These are phyloP conservation scores for Panulirus ornatus DNA, from an alignment of 1,140 invertebrate species.

Conservation along the genomic window DNA sequence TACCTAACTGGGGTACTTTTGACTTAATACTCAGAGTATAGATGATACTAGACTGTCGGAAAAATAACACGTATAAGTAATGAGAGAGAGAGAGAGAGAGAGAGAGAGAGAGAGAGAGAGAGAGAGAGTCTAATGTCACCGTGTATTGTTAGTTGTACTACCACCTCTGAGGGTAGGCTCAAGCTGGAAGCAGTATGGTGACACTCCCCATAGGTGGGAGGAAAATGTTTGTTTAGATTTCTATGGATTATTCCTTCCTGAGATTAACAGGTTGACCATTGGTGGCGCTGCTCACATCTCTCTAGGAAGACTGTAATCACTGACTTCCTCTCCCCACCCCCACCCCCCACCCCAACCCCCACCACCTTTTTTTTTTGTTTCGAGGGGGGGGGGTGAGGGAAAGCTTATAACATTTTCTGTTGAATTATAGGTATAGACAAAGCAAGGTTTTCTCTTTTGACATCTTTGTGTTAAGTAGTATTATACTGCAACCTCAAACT, in stretches of 20 bases:
- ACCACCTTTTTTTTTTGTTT: too few species aligned
- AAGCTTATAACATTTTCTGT: too few species aligned
- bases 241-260: background rate
- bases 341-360: background rate
- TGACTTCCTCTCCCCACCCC: background rate
- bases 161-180: background rate
- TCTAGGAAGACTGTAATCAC: too few species aligned
- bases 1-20: too few species aligned
- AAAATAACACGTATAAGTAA: background rate
- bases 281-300: background rate
- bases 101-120: background rate
- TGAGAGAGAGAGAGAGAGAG: slow-evolving; percentile 3
- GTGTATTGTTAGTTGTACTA: background rate
- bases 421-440: too few species aligned
- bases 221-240: background rate
- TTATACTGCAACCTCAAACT: too few species aligned
- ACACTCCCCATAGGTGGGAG: background rate
- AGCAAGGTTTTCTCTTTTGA: too few species aligned
- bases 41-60: background rate
- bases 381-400: too few species aligned
- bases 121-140: background rate
- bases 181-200: background rate
- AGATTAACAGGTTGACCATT: background rate
- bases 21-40: too few species aligned
- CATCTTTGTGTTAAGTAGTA: too few species aligned